Evolutionary conservation across 2,797 vertebrate species (phyloP).

Genomic region (Neostethus bicornis): DNA sequence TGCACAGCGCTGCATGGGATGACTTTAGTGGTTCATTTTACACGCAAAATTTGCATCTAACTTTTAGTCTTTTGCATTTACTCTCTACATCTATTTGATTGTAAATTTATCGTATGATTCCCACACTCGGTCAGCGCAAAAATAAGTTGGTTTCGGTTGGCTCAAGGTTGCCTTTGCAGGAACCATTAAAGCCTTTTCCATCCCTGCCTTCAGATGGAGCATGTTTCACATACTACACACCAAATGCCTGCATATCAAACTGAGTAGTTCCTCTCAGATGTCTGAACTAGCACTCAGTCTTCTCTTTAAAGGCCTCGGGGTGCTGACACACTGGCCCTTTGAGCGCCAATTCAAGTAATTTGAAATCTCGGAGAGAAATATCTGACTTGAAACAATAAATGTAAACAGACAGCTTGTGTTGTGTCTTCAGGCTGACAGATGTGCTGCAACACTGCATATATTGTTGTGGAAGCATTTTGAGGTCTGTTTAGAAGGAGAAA

Average conservation of each 20-base stretch:
- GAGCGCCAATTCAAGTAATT: slow-evolving; percentile 66
- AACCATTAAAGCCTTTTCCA: not conserved
- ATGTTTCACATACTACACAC: slow-evolving; percentile 11
- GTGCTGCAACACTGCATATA: slow-evolving; percentile 62
- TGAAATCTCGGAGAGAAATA: slow-evolving; percentile 60
- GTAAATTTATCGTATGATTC: not conserved
- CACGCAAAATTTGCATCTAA: too few species aligned
- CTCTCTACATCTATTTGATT: not conserved
- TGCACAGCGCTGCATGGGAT: too few species aligned
- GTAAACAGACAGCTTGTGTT: slow-evolving; percentile 62
- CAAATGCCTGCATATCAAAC: slow-evolving; percentile 27
- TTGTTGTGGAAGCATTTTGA: slow-evolving; percentile 34
- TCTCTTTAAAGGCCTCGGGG: slow-evolving; percentile 71
- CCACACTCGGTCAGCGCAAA: not conserved
- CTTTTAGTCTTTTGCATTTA: not conserved
- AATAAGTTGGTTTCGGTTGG: slow-evolving; percentile 9
- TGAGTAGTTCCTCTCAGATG: slow-evolving; percentile 51
- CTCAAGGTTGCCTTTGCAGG: slow-evolving; percentile 4
- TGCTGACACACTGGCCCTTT: slow-evolving; percentile 61
- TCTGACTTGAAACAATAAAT: slow-evolving; percentile 53
- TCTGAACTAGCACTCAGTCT: slow-evolving; percentile 59
- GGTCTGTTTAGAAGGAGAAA: slow-evolving; percentile 21
- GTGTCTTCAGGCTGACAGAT: slow-evolving; percentile 69
- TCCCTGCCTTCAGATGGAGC: slow-evolving; percentile 7
- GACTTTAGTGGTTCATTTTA: too few species aligned